Conservation (phyloP, 2,888 invertebrate species). For the Drosophila emarginata region DNA sequence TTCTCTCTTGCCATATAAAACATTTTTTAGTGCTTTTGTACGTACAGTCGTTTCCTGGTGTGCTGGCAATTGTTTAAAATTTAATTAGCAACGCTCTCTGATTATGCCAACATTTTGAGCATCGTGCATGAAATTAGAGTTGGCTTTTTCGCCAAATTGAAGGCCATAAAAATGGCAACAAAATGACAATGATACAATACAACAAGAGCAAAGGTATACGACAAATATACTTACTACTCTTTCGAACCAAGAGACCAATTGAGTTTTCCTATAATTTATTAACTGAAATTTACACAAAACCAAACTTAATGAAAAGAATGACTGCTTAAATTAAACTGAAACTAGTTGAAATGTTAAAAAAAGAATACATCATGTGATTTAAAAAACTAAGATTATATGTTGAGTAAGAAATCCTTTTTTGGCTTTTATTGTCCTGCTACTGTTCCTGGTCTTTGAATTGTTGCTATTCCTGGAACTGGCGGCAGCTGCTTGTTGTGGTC, state of each 20-base stretch:
- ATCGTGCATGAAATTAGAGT: conserved; percentile 64
- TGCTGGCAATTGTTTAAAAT: conserved; percentile 72
- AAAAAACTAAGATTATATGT: background rate
- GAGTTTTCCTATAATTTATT: background rate
- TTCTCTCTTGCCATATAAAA: conserved; percentile 56
- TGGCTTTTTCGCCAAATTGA: conserved; percentile 34
- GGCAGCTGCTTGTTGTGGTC: conserved; percentile 30
- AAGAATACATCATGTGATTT: background rate
- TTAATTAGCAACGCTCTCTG: conserved; percentile 72
- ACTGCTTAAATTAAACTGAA: background rate
- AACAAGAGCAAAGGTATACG: background rate
- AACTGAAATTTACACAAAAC: background rate
- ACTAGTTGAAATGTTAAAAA: background rate
- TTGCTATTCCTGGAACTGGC: conserved; percentile 5
- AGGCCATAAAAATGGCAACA: conserved; percentile 25
- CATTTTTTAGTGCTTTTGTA: conserved; percentile 62
- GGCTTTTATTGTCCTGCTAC: background rate
- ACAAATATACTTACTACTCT: conserved; percentile 10
- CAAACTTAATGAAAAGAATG: background rate
- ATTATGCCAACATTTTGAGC: conserved; percentile 60
- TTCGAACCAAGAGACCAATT: background rate
- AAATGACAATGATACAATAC: conserved; percentile 29
- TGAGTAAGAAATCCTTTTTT: background rate
- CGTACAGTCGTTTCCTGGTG: conserved; percentile 3
- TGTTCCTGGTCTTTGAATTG: background rate